Base-by-base conservation (phyloP, 2,888 invertebrate species). In the Latrodectus hesperus region DNA sequence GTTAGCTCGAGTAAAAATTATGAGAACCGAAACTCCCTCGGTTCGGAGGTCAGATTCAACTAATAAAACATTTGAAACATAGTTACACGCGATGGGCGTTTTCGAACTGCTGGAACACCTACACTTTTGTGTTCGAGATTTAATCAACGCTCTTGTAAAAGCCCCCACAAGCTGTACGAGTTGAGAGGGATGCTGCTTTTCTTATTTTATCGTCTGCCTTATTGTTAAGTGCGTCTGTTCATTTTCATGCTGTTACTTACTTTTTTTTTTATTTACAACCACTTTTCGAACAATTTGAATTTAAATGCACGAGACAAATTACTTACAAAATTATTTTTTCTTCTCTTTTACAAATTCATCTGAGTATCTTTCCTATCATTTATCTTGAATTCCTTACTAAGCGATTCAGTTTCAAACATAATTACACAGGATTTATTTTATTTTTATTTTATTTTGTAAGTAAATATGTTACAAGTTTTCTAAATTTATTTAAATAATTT, bases 21-120 rank as follows among this genome's bases (percentile, higher is more conserved):
- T 5, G 38, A 49, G 49, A 71, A 71, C 10, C 49, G 49, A 49
- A 71, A 26, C 71, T 26, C 16, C 68, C 49, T 64, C 65, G 12
- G 72, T 26, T 67, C 73, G 72, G 52, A 81, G 80, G 80, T 73
- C 80, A 81, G 22, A 22, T 1, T 11, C 16, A 14, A 16, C 64
- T 52, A 51, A 82, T 75, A 75, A 75, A 70, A 82, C 26, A 17
- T 38, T 22, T 53, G 84, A 53, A 72, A 78, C 84, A 52, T 67
- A 73, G 84, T 78, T 53, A 67, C 65, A 49, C 17, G 26, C 38
- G 38, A 38, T 72, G 72, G 84, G 77, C 72, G 84, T 78, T 73
- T 70, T 70, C 53, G 55, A 76, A 76, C n/a, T 11, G 76, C 60
- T 78, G 60, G 78, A 72, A 78, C 84, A 84, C 84, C 78, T 73